Conservation (phyloP, 2,888 invertebrate genomes). For the Drymonia ruficornis region DNA sequence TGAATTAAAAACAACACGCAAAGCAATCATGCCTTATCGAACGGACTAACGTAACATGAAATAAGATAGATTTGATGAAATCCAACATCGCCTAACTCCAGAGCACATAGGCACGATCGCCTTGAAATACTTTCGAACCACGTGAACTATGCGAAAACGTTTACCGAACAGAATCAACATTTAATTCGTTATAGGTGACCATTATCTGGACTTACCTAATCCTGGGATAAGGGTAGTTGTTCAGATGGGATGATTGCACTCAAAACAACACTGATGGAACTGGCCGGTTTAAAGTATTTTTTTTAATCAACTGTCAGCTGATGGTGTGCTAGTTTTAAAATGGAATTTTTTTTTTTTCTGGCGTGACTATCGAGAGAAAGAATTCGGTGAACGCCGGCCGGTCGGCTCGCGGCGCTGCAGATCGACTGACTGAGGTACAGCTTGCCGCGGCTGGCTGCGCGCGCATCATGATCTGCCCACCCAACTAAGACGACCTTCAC, state of each 20-base stretch:
- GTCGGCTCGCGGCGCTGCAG: slow-evolving; percentile 65
- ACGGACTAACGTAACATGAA: background rate
- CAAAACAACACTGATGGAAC: slow-evolving; percentile 37
- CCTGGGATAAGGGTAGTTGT: slow-evolving; percentile 17
- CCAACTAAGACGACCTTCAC: slow-evolving; percentile 46
- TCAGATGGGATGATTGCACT: slow-evolving; percentile 20
- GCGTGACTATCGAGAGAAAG: slow-evolving; percentile 34
- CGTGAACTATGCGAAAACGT: slow-evolving; percentile 78
- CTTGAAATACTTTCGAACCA: slow-evolving; percentile 84
- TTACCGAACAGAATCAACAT: slow-evolving; percentile 66
- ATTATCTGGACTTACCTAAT: slow-evolving; percentile 59
- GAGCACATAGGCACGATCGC: slow-evolving; percentile 69
- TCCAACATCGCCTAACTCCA: slow-evolving; percentile 42
- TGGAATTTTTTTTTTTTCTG: slow-evolving; percentile 39
- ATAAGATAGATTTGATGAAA: slow-evolving; percentile 37
- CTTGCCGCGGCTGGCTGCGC: slow-evolving; percentile 50
- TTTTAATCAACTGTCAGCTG: slow-evolving; percentile 29
- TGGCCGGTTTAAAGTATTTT: slow-evolving; percentile 17
- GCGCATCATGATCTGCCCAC: slow-evolving; percentile 40
- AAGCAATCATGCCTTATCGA: background rate
- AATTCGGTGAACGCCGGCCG: slow-evolving; percentile 47
- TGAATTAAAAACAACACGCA: background rate
- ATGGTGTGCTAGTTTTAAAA: slow-evolving; percentile 21
- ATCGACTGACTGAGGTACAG: slow-evolving; percentile 67
- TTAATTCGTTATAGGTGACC: slow-evolving; percentile 50